Percentiles rank a stretch among this genome's conserved stretches.
phyloP scores from a whole-genome alignment of 2,113 vertebrate species.

The Tichodroma muraria region DNA sequence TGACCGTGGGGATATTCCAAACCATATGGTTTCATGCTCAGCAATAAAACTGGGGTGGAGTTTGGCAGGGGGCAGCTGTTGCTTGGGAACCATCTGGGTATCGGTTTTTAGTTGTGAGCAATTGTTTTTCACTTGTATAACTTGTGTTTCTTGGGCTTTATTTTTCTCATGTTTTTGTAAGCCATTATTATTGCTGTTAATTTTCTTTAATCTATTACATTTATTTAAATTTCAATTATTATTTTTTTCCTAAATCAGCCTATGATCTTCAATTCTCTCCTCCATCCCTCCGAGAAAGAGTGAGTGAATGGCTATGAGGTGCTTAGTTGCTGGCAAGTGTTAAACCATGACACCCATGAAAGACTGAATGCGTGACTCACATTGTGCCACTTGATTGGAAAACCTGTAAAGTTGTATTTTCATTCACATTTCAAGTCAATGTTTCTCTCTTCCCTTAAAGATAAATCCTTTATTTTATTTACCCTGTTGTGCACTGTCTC shows the following conservation, averaged over 20 bases:
- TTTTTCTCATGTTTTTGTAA: background rate
- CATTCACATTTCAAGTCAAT: background rate
- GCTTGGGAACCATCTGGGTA: background rate
- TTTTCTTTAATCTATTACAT: background rate
- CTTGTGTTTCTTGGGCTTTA: background rate
- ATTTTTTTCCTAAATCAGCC: background rate
- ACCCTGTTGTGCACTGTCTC: fast-evolving
- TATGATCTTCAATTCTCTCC: background rate
- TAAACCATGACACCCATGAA: background rate
- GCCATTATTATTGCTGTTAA: background rate
- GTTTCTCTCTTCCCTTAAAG: background rate
- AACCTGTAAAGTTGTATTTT: background rate
- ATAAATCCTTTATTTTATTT: background rate
- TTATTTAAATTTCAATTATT: background rate
- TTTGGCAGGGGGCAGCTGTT: background rate
- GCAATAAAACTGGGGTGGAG: background rate
- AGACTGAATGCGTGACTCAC: fast-evolving
- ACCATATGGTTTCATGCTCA: background rate
- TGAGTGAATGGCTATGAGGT: background rate
- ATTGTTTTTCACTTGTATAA: background rate
- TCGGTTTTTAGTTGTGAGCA: background rate
- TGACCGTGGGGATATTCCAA: background rate
- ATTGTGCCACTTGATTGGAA: background rate
- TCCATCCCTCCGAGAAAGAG: background rate
- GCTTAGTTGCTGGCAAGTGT: background rate